Evolutionary conservation across 1,140 invertebrate species (phyloP), one percentile per base, ranked within the genome.

Genomic region (Schlechtendalia chinensis): DNA sequence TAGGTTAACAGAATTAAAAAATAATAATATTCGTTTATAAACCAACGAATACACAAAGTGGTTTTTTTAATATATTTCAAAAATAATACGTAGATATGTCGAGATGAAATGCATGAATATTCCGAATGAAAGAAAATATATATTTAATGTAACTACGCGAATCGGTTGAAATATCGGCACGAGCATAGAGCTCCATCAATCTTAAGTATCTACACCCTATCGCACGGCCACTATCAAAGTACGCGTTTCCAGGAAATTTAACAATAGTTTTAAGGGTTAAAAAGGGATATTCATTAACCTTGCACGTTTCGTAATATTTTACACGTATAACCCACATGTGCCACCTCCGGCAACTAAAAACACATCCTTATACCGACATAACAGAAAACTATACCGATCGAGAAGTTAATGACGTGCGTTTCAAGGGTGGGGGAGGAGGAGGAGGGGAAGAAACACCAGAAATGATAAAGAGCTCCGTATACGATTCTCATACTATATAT

Each of bases 221-320:
- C 54, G 16, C 71, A 22, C 29, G 0, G 29, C 54, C 54, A 77
- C 59, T 59, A 77, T 77, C 29, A 59, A 59, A 77, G 32, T 77
- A 27, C 8, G 8, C 72, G n/a, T 79, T 79, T 79, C 22, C 75
- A 39, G 58, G 24, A 79, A 79, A 79, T 79, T 79, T 59, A 79
- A 79, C 75, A 79, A 61, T 39, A 59, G 56, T 79, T 79, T 79
- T 79, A 61, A 79, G 56, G 75, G 56, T 77, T 79, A 63, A 79
- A 79, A 61, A 45, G 58, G 56, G 75, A 61, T 77, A 77, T 50
- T 79, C 56, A 79, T 79, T 79, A 79, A 79, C 75, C 75, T 79
- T 63, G 50, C 22, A 77, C 74, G 39, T 58, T 50, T 12, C 22
- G 39, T 79, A 63, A 79, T 79, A 79, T 79, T 79, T 79, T 79